Conservation (phyloP, 2,113 vertebrate genomes). For the Podarcis raffonei region DNA sequence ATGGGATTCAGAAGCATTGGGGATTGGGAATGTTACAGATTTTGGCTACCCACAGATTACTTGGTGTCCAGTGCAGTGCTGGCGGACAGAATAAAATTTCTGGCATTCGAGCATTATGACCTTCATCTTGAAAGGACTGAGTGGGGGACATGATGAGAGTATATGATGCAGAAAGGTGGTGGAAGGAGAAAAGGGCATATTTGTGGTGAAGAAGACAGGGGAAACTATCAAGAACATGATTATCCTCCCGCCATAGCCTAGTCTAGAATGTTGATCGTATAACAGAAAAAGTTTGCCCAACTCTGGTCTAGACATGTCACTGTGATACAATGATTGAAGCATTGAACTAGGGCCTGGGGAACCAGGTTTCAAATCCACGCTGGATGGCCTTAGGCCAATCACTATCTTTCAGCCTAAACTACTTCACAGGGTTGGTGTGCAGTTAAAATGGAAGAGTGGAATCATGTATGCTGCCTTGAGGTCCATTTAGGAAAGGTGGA, state of each 20-base stretch:
- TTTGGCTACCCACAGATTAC: not conserved
- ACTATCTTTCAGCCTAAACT: no score
- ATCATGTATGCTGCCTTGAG: no score
- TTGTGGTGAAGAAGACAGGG: not conserved
- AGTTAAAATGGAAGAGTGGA: no score
- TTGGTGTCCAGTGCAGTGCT: not conserved
- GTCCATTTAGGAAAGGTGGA: no score
- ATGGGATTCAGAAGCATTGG: not conserved
- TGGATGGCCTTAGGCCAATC: no score
- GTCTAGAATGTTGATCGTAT: no score
- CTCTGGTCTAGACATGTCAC: not conserved
- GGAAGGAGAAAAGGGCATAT: not conserved
- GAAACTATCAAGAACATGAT: not conserved
- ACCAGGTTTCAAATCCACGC: not conserved
- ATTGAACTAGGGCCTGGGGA: no score
- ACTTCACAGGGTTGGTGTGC: no score
- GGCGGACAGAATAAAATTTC: not conserved
- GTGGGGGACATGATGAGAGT: not conserved
- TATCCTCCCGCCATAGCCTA: no score
- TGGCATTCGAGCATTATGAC: not conserved
- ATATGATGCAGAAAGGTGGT: not conserved
- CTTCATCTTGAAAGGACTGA: not conserved
- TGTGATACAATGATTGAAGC: not conserved
- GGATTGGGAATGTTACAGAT: not conserved
- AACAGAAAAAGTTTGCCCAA: no score